These are phyloP conservation scores for Apodemia zela DNA, from an alignment of 2,888 invertebrate species.

Conservation along the genomic window DNA sequence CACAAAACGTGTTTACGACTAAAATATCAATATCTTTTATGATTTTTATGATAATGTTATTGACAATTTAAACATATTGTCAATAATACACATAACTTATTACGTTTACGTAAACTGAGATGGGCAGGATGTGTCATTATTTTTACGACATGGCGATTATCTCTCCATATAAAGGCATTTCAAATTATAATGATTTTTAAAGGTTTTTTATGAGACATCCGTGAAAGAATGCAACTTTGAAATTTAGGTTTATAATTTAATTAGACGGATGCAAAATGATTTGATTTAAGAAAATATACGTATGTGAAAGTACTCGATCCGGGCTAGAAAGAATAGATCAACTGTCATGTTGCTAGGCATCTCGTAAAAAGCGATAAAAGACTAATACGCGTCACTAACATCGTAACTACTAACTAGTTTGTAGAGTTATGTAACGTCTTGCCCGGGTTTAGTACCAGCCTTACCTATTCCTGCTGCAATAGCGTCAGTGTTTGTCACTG, in stretches of 20 bases:
- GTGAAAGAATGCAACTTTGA: background rate
- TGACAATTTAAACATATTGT: slow-evolving; percentile 13
- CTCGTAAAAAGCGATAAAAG: too few relatives aligned
- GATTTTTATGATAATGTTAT: slow-evolving; percentile 14
- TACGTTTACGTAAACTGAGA: slow-evolving; percentile 12
- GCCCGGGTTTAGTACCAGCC: too few relatives aligned
- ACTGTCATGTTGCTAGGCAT: too few relatives aligned
- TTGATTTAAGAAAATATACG: background rate
- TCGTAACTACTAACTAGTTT: too few relatives aligned
- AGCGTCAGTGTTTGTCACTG: too few relatives aligned
- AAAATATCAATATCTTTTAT: slow-evolving; percentile 15
- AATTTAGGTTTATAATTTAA: slow-evolving; percentile 3
- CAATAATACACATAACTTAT: slow-evolving; percentile 14
- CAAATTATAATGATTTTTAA: slow-evolving; percentile 14
- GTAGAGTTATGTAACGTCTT: too few relatives aligned
- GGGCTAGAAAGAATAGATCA: too few relatives aligned
- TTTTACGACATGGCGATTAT: slow-evolving; percentile 10
- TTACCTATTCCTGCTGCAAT: too few relatives aligned
- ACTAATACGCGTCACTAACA: too few relatives aligned
- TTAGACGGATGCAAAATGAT: background rate
- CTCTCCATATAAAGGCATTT: slow-evolving; percentile 7
- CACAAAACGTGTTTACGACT: slow-evolving; percentile 10
- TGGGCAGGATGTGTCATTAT: slow-evolving; percentile 10
- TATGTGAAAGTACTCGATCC: too few relatives aligned
- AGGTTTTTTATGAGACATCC: background rate